phyloP scores from a whole-genome alignment of 2,797 vertebrate genomes.

The Poeciliopsis presidionis region DNA sequence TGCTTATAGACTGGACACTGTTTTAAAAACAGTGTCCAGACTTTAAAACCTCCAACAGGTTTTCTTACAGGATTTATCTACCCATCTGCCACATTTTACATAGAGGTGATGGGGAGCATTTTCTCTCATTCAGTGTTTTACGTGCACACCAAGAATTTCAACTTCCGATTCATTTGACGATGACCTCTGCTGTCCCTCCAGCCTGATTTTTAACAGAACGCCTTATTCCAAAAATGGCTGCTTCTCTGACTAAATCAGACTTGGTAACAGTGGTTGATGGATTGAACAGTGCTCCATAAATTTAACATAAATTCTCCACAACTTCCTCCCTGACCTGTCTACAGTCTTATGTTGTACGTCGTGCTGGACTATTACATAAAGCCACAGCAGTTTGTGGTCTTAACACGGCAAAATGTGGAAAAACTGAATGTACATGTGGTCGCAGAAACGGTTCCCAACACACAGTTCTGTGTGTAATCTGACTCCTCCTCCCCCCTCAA shows the following conservation, averaged over 20 bases:
- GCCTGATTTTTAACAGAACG: too few relatives aligned
- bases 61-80: neutral
- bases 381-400: too few relatives aligned
- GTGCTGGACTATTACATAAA: too few relatives aligned
- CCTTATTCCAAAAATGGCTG: neutral
- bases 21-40: too few relatives aligned
- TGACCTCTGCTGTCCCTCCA: neutral
- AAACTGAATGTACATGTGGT: neutral
- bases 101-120: neutral
- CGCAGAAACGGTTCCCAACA: neutral
- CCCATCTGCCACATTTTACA: neutral
- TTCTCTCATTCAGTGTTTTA: neutral
- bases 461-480: constrained; percentile 34
- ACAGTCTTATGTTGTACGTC: too few relatives aligned
- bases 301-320: too few relatives aligned
- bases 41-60: neutral
- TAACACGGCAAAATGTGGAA: too few relatives aligned
- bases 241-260: too few relatives aligned
- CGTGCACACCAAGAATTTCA: neutral
- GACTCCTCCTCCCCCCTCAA: neutral
- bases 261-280: too few relatives aligned
- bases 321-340: too few relatives aligned
- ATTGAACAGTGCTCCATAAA: too few relatives aligned
- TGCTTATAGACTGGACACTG: too few relatives aligned
- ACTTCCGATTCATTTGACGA: neutral